These are phyloP conservation scores for Diarsia dahlii DNA, from an alignment of 2,888 invertebrate genomes.

Conservation along the genomic window DNA sequence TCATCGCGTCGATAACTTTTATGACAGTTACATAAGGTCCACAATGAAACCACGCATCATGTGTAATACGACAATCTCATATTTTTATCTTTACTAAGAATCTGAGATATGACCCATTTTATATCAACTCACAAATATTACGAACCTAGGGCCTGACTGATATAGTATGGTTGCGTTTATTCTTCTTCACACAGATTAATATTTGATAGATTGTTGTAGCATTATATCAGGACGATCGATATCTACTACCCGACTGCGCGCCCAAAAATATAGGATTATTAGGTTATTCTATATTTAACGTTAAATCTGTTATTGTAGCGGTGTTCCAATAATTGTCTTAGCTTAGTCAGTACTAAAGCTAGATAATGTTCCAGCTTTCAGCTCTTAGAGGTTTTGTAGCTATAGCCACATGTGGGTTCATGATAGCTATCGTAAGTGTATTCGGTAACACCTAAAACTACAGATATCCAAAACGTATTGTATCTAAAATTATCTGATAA, in stretches of 20 bases:
- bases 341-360: too few species aligned
- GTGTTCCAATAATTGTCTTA: not conserved
- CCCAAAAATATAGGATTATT: not conserved
- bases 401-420: too few species aligned
- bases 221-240: not conserved
- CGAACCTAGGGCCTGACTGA: not conserved
- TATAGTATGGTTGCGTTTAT: conserved; percentile 1
- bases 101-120: conserved; percentile 21
- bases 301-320: not conserved
- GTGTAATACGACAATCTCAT: conserved; percentile 26
- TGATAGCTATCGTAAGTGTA: not conserved
- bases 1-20: conserved; percentile 8
- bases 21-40: conserved; percentile 18
- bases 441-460: not conserved
- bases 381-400: too few species aligned
- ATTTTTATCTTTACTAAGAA: conserved; percentile 32
- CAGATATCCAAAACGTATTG: not conserved
- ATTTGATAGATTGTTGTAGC: not conserved
- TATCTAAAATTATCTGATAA: conserved; percentile 29
- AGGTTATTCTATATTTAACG: not conserved
- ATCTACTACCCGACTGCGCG: not conserved
- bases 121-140: conserved; percentile 19
- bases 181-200: conserved; percentile 10
- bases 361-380: too few species aligned
- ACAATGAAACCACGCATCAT: conserved; percentile 4